These are phyloP conservation scores for Vanessa tameamea DNA, from an alignment of 1,140 invertebrate species.

Conservation along the genomic window DNA sequence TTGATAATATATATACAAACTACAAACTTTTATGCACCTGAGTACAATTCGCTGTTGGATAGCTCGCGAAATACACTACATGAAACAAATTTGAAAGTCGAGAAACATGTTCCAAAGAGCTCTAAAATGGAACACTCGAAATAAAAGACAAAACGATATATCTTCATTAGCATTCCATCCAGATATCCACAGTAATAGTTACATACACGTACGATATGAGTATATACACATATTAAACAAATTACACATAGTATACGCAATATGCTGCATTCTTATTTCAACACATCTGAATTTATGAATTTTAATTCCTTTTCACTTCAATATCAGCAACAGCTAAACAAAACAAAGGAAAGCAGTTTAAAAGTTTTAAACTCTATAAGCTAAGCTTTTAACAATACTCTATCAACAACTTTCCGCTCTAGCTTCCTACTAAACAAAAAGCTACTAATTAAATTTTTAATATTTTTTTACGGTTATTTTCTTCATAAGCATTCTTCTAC, in stretches of 20 bases:
- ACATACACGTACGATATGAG: background rate
- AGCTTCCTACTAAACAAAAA: constrained; percentile 4
- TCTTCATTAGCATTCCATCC: background rate
- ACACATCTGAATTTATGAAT: constrained; percentile 12
- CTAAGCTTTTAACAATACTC: constrained; percentile 22
- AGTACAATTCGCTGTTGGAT: constrained; percentile 31
- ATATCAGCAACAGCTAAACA: constrained; percentile 15
- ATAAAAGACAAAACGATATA: background rate
- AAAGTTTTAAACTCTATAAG: constrained; percentile 24
- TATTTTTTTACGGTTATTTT: background rate
- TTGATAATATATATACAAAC: background rate
- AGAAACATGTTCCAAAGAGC: constrained; percentile 12
- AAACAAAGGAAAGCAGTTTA: constrained; percentile 26
- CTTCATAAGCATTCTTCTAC: background rate
- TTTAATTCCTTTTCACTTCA: constrained; percentile 24
- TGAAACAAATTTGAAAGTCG: constrained; percentile 40
- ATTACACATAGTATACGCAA: background rate
- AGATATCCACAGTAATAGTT: background rate
- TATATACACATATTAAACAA: background rate
- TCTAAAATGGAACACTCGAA: constrained; percentile 1
- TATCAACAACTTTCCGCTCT: constrained; percentile 16
- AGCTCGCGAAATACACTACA: constrained; percentile 34
- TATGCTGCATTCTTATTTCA: too few relatives aligned
- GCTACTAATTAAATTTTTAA: constrained; percentile 9
- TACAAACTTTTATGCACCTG: constrained; percentile 31